Base-by-base conservation (phyloP, 2,113 vertebrate species). In the Agapornis roseicollis region DNA sequence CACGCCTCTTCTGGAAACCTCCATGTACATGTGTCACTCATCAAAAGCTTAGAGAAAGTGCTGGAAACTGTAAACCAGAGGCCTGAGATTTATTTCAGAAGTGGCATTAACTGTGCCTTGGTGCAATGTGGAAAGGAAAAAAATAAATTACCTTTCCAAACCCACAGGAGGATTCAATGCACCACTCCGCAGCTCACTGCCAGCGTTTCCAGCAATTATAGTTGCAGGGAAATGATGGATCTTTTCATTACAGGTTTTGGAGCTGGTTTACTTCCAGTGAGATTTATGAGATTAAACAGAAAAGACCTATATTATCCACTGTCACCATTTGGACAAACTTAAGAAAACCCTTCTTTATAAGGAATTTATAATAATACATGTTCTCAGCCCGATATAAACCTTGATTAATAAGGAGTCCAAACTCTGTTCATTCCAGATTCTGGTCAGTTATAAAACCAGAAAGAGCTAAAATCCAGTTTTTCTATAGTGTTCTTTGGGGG, bases 231-330 rank as follows among this genome's bases (percentile, higher is more conserved):
- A 95, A 95, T 91, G 91, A 94, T 86, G 79, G 93, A 94, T 94
- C 85, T 95, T 96, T 93, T 95, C 88, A 96, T 95, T 95, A 95
- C 89, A 94, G 85, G 85, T 95, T 95, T 87, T 94, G 93, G 95
- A 93, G 88, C 91, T 91, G 88, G 14, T 97, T 94, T 90, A 85
- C 76, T 94, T 95, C 68, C 81, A 96, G 64, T 27, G 79, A 97
- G 91, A 94, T 93, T 90, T 96, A 91, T 93, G 82, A 95, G 90
- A 93, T 96, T 96, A 88, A 96, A 83, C 76, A 83, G 91, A 86
- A 80, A 94, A 93, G 71, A 88, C 68, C 69, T 77, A 14, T 19
- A 88, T 93, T 94, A 95, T 68, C 72, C 47, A 90, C 72, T 56
- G 47, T 80, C 91, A 94, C 88, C 49, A 93, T 83, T 0, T 64